phyloP scores from a whole-genome alignment of 2,797 vertebrate genomes.

The Enteromius mattozi region DNA sequence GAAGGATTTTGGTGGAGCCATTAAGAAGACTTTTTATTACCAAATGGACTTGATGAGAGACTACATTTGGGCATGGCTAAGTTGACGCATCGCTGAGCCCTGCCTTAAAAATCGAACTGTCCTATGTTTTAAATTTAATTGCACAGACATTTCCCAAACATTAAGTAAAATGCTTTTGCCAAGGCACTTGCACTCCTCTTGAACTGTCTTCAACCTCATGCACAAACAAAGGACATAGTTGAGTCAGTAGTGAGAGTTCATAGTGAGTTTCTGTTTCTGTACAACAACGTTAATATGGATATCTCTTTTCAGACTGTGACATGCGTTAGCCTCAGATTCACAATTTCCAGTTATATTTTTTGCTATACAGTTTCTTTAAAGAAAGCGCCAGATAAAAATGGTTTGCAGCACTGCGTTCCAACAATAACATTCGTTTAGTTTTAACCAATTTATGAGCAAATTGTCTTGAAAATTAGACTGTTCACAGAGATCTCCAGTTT shows the following conservation, averaged over 20 bases:
- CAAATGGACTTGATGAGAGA: constrained; percentile 20
- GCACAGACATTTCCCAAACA: not conserved
- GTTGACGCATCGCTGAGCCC: not conserved
- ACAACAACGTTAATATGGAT: not conserved
- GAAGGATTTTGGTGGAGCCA: constrained; percentile 26
- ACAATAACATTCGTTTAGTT: not conserved
- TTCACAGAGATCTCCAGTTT: constrained; percentile 23
- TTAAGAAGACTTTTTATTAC: constrained; percentile 14
- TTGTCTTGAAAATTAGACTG: constrained; percentile 7
- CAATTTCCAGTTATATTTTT: not conserved
- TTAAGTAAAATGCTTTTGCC: not conserved
- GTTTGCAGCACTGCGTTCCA: not conserved
- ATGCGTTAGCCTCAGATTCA: not conserved
- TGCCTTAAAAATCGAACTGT: not conserved
- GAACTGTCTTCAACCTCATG: not conserved
- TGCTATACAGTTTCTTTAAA: not conserved
- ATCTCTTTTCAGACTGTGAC: not conserved
- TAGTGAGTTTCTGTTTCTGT: not conserved
- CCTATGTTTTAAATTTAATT: not conserved
- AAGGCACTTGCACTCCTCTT: not conserved
- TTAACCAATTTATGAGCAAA: constrained; percentile 9
- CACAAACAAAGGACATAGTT: not conserved
- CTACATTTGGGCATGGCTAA: not conserved
- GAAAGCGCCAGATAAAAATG: not conserved
- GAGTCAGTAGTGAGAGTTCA: not conserved